Evolutionary conservation across 1,140 invertebrate species (phyloP), one percentile per base, ranked within the genome.

Genomic region (Drosophila virilis): DNA sequence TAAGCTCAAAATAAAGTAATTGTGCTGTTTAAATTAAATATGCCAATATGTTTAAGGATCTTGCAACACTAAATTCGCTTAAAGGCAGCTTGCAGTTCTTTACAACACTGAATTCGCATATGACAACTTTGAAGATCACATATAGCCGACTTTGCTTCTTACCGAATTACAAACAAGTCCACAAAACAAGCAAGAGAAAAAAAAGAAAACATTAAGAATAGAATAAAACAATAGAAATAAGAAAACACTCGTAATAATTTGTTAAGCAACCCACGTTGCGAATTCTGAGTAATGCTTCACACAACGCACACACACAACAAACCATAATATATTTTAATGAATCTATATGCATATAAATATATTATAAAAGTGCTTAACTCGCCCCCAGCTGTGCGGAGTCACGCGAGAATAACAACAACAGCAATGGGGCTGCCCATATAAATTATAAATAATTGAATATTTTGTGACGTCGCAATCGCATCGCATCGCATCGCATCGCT

Each of bases 241-340:
- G 69, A 33, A 79, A 75, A 52, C 57, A 58, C 38, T 68, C 60
- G 54, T 66, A 45, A 64, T 10, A 51, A 74, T 58, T 62, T 75
- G 71, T 75, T 79, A 80, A 75, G 65, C 35, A 32, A 4, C 57
- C 55, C 55, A 60, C 71, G 67, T 70, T 70, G 59, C 67, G 12
- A 70, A 55, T 54, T 70, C 67, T 70, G 67, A 70, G 48, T 70
- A 70, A 62, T 54, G 43, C 59, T 62, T 54, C 50, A 54, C 10
- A 13, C 60, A 51, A 12, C 38, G 13, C 22, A 22, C 10, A 5
- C 46, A 9, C 22, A 32, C 48, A n/a, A 12, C 32, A n/a, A 13
- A 17, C 52, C 35, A 51, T 50, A 68, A 9, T 37, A 52, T 45
- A 32, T 54, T 50, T 12, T 35, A 10, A 22, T 33, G 15, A 9